Evolutionary conservation across 2,797 vertebrate genomes (phyloP).

Genomic region (Natrix natrix): DNA sequence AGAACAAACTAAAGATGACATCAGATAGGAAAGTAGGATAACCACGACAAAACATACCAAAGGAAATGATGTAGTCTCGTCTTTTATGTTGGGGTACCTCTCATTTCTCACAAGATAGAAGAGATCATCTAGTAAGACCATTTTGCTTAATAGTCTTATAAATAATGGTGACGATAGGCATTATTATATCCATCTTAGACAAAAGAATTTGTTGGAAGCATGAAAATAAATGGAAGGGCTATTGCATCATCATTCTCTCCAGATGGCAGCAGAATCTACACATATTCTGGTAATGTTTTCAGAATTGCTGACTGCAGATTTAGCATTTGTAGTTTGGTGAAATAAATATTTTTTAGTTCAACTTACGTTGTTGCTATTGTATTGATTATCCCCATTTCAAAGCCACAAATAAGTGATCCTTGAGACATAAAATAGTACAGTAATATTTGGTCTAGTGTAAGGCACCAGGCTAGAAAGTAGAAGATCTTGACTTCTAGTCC

Average conservation of each 20-base stretch:
- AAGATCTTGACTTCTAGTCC: neutral
- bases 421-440: neutral
- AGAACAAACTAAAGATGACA: neutral
- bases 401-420: neutral
- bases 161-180: neutral
- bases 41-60: neutral
- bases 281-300: conserved; percentile 79
- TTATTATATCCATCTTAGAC: conserved; percentile 72
- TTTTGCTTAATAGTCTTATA: conserved; percentile 14
- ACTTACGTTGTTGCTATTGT: conserved; percentile 27
- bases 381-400: neutral
- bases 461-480: neutral
- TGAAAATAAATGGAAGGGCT: conserved; percentile 87
- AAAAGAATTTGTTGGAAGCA: conserved; percentile 83
- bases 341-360: neutral
- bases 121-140: neutral
- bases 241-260: conserved; percentile 77
- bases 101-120: neutral
- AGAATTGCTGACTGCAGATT: neutral
- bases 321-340: neutral
- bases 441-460: neutral
- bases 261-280: conserved; percentile 84
- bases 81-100: neutral
- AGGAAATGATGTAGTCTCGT: neutral
- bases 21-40: neutral